phyloP scores from a whole-genome alignment of 2,113 vertebrate genomes.

The Parus major region DNA sequence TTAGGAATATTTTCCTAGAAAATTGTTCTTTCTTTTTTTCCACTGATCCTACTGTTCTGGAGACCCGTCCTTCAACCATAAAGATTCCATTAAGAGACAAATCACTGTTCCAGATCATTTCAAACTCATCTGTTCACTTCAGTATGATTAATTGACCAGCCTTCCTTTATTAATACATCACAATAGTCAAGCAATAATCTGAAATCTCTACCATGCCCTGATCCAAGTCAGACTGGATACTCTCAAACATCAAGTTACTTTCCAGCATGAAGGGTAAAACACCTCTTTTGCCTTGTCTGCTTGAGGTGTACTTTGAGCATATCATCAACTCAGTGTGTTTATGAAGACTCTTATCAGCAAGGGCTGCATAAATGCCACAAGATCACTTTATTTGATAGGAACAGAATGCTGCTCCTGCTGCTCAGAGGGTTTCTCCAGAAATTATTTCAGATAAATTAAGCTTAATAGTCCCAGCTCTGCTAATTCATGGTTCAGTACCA shows the following conservation, averaged over 20 bases:
- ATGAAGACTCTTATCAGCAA: background rate
- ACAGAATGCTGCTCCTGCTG: background rate
- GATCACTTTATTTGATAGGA: background rate
- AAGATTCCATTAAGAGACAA: background rate
- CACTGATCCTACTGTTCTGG: background rate
- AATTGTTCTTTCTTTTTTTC: background rate
- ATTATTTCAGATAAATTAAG: background rate
- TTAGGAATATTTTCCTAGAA: background rate
- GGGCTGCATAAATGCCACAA: background rate
- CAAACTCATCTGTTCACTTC: background rate
- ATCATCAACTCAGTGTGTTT: background rate
- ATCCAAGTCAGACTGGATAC: background rate
- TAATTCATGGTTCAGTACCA: background rate
- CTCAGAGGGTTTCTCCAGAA: background rate
- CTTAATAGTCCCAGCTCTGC: background rate
- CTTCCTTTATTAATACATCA: background rate
- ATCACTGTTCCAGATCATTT: background rate
- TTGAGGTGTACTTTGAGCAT: background rate
- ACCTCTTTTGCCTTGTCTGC: background rate
- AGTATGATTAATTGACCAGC: background rate
- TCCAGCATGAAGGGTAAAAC: background rate
- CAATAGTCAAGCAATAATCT: background rate
- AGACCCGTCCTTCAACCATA: background rate
- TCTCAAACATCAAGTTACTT: background rate
- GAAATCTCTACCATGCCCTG: background rate